These are phyloP conservation scores for Fabriciana adippe DNA, from an alignment of 2,888 invertebrate genomes.

Conservation along the genomic window DNA sequence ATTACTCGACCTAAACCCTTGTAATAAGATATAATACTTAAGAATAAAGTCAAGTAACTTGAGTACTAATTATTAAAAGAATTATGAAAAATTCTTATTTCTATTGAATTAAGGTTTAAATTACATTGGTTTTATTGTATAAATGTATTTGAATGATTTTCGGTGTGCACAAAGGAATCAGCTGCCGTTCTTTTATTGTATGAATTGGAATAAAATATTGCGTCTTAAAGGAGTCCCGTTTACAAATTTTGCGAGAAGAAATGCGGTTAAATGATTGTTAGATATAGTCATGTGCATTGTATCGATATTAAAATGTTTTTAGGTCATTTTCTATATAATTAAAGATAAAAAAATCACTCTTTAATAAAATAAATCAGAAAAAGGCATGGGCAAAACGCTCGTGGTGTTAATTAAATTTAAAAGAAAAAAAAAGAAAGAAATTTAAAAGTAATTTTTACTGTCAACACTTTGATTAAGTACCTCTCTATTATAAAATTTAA, in stretches of 20 bases:
- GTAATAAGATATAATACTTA: slow-evolving; percentile 60
- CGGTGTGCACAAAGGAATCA: slow-evolving; percentile 60
- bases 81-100: not conserved
- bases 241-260: slow-evolving; percentile 71
- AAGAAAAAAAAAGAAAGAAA: no score
- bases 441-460: no score
- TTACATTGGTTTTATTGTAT: slow-evolving; percentile 12
- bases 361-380: no score
- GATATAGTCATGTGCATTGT: slow-evolving; percentile 47
- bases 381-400: no score
- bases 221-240: slow-evolving; percentile 64
- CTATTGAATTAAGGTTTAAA: not conserved
- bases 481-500: no score
- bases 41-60: slow-evolving; percentile 71
- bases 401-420: no score
- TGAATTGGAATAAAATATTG: slow-evolving; percentile 68
- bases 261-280: slow-evolving; percentile 70
- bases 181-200: slow-evolving; percentile 70
- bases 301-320: slow-evolving; percentile 33
- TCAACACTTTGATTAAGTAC: no score
- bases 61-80: slow-evolving; percentile 63
- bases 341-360: no score
- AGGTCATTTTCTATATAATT: no score
- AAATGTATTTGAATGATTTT: slow-evolving; percentile 39
- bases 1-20: slow-evolving; percentile 59